Percentiles rank a stretch among this genome's conserved stretches.
These are phyloP conservation scores for Drosophila micromelanica DNA, from an alignment of 1,140 invertebrate genomes.

Conservation along the genomic window DNA sequence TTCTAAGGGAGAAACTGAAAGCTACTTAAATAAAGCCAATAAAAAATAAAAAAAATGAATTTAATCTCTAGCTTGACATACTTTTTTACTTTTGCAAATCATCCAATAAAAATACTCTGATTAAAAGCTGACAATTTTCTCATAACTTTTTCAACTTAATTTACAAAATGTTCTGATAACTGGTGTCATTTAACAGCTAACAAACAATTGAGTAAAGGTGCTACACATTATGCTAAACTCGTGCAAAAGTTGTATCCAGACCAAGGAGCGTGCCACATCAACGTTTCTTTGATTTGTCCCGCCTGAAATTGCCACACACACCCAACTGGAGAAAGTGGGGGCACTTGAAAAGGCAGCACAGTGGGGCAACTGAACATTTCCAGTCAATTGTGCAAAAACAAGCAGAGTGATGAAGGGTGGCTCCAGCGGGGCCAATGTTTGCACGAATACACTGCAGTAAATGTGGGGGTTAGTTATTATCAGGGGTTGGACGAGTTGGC, in stretches of 20 bases:
- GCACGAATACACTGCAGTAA: constrained; percentile 34
- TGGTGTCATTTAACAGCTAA: constrained; percentile 10
- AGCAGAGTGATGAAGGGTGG: constrained; percentile 31
- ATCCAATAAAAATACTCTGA: too few relatives aligned
- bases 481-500: background rate
- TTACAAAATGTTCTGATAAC: background rate
- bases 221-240: constrained; percentile 30
- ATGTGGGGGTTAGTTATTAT: background rate
- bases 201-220: background rate
- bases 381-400: constrained; percentile 49
- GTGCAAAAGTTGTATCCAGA: background rate
- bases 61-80: too few relatives aligned
- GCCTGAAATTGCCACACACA: constrained; percentile 6
- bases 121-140: too few relatives aligned
- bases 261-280: constrained; percentile 35
- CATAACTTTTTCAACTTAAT: too few relatives aligned
- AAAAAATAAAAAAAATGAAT: too few relatives aligned
- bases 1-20: too few relatives aligned
- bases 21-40: too few relatives aligned
- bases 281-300: constrained; percentile 56
- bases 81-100: too few relatives aligned
- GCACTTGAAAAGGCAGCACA: background rate
- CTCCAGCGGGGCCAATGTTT: constrained; percentile 6
- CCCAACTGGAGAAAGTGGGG: background rate
- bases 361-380: constrained; percentile 23